Evolutionary conservation across 2,888 invertebrate species (phyloP), one percentile per base, ranked within the genome.

Genomic region (Cosmopolites sordidus): DNA sequence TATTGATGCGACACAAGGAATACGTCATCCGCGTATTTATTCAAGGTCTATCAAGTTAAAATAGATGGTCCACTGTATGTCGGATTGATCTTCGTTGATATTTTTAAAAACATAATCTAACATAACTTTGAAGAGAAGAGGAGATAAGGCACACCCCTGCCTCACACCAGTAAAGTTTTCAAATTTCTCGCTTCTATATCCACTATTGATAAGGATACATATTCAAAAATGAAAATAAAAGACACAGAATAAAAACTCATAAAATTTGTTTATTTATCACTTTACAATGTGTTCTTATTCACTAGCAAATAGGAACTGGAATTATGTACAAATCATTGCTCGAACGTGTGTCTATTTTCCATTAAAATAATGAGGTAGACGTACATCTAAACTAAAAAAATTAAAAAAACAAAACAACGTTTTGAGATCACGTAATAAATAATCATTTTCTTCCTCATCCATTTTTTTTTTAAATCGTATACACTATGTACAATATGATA

Each of bases 241-340:
- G 48, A 38, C 54, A 51, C 54, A 48, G 33, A 29, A 18, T 41
- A 42, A 53, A 46, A 53, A 50, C 51, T 58, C 58, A 46, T 60
- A 59, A 55, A 57, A 54, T 53, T 59, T 59, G 56, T 56, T 59
- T 50, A 51, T 22, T 58, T 39, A 51, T 48, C 42, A 40, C 47
- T 55, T 43, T 49, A 27, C 54, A 50, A 47, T 48, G 47, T 51
- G 42, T 46, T 44, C 49, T 42, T 48, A 48, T 51, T 59, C 62
- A 51, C 54, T 56, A 43, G 37, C 45, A 63, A 58, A 62, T 69
- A 70, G 68, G 68, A 69, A 69, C 69, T 69, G 66, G 56, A 65
- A 65, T 62, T 68, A 68, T 68, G 56, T 68, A 69, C 69, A 68
- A 33, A 49, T 47, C 56, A 55, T 56, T 47, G 50, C 42, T 43